Base-by-base conservation (phyloP, 2,888 invertebrate genomes). In the Philereme vetulata region DNA sequence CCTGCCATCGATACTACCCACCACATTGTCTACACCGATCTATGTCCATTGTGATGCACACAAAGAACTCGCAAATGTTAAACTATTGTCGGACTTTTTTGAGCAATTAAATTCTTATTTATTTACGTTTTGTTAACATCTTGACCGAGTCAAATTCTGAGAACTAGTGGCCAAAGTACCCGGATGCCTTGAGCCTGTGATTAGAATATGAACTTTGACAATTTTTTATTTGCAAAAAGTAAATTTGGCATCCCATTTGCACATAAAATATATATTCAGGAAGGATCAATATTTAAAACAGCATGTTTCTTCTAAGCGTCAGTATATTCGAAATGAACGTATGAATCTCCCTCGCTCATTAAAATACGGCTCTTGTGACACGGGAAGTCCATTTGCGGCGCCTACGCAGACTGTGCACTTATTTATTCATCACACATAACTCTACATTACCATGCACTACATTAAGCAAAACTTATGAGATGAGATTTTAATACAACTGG, bases 371-470 rank as follows among this genome's bases (percentile, higher is more conserved):
- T 35, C 6, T 40, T n/a, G 47, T 55, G 55, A 62, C 62, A 62
- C 53, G 58, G 53, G 51, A 62, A 62, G 45, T 58, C 58, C 62
- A 62, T 62, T 62, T 59, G 55, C 57, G 21, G 58, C 58, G 58
- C 62, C 54, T 49, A 48, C 60, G 58, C 64, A 60, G 32, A 21
- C 7, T 34, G 45, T 10, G 49, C 33, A 44, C 50, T 54, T 55
- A 47, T 62, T 69, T 67, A 72, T 62, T 55, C 62, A 56, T 52
- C 52, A 42, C 52, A 56, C 53, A 67, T 63, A 60, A 54, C 47
- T 33, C 51, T 56, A 45, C 44, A 47, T 44, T 61, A 49, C 34
- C 48, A 59, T 45, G 56, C 45, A 36, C 35, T 40, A 51, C 0
- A n/a, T 42, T 42, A 42, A 21, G 21, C 21, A 21, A 21, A 21